Percentiles rank a stretch among this genome's conserved stretches.
phyloP scores from a whole-genome alignment of 2,888 invertebrate species.

The Meganola albula region DNA sequence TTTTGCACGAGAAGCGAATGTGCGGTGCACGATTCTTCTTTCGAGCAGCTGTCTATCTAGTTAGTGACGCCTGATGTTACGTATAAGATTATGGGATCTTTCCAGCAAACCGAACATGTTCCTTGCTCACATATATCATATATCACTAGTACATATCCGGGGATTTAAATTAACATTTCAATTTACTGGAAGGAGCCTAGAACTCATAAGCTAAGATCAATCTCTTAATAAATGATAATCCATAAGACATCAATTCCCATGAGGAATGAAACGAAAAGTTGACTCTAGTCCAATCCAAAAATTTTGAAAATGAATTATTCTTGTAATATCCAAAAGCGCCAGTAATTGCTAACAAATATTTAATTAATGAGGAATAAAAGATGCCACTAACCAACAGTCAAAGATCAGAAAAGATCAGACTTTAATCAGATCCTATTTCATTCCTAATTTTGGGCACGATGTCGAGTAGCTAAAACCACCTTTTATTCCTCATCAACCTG shows the following conservation, averaged over 20 bases:
- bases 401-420: too few species aligned
- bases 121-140: too few species aligned
- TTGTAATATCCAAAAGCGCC: slow-evolving; percentile 74
- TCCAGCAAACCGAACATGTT: slow-evolving; percentile 43
- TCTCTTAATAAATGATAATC: slow-evolving; percentile 48
- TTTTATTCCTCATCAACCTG: slow-evolving; percentile 32
- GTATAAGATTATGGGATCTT: slow-evolving; percentile 62
- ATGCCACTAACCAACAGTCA: too few species aligned
- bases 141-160: too few species aligned
- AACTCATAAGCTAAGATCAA: slow-evolving; percentile 66
- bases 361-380: slow-evolving; percentile 36
- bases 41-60: slow-evolving; percentile 76
- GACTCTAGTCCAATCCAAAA: slow-evolving; percentile 47
- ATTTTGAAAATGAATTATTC: slow-evolving; percentile 31
- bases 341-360: slow-evolving; percentile 52
- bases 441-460: too few species aligned
- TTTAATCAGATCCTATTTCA: too few species aligned
- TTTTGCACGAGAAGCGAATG: slow-evolving; percentile 77
- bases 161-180: too few species aligned
- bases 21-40: slow-evolving; percentile 76
- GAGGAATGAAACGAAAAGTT: slow-evolving; percentile 77
- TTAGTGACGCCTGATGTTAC: slow-evolving; percentile 74
- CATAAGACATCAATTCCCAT: slow-evolving; percentile 68
- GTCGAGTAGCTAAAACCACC: too few species aligned
- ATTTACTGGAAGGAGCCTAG: slow-evolving; percentile 64